These are phyloP conservation scores for Argentina silus DNA, from an alignment of 2,797 vertebrate species.

Conservation along the genomic window DNA sequence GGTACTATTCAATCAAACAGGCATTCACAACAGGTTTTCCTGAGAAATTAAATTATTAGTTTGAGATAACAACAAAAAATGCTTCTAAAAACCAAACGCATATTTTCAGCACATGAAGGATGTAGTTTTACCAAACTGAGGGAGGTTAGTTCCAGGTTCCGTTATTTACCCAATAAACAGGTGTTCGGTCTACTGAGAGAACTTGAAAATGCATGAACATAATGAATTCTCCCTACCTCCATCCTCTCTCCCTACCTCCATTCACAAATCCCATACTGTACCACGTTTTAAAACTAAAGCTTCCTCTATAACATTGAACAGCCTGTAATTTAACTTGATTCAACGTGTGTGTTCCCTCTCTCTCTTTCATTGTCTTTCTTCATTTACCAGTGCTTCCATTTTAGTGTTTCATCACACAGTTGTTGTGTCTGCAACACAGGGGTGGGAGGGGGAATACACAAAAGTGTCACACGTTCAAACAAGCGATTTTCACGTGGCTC, in stretches of 20 bases:
- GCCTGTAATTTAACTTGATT: conserved; percentile 38
- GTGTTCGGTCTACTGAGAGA: too few relatives aligned
- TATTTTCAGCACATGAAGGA: too few relatives aligned
- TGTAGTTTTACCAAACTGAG: too few relatives aligned
- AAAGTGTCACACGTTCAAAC: conserved; percentile 45
- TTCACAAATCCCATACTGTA: conserved; percentile 1
- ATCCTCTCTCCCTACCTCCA: background rate
- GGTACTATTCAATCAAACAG: too few relatives aligned
- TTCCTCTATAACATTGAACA: conserved; percentile 28
- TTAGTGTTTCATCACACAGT: conserved; percentile 34
- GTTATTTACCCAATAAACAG: too few relatives aligned
- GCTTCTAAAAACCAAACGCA: too few relatives aligned
- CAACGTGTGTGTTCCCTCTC: background rate
- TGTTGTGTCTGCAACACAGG: conserved; percentile 9
- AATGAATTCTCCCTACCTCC: background rate
- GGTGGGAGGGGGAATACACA: conserved; percentile 19
- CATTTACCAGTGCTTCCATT: conserved; percentile 32
- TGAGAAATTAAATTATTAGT: too few relatives aligned
- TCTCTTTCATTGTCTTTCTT: background rate
- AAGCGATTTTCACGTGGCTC: conserved; percentile 50
- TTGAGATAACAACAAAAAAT: too few relatives aligned
- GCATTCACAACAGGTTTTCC: too few relatives aligned
- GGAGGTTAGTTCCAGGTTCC: too few relatives aligned
- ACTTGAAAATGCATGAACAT: too few relatives aligned
- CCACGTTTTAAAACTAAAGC: too few relatives aligned